A percentile compares a stretch with the other conserved stretches of the same genome.
Conservation (phyloP, 2,113 vertebrate species). For the Engraulis encrasicolus region DNA sequence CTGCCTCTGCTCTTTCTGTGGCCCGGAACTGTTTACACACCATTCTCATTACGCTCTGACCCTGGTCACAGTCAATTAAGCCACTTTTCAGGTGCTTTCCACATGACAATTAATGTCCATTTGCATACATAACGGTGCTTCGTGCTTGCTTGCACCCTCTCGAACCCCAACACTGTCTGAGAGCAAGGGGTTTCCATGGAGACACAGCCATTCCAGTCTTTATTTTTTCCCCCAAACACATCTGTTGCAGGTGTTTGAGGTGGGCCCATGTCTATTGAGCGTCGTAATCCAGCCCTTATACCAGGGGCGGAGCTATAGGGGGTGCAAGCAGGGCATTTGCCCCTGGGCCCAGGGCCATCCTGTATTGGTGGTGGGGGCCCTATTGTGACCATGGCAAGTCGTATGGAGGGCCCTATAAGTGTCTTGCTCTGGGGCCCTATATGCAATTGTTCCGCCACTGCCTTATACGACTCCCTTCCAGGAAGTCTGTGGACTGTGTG, state of each 20-base stretch:
- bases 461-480: neutral
- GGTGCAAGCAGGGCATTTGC: too few relatives aligned
- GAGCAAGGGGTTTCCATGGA: conserved; percentile 52
- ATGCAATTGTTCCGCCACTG: too few relatives aligned
- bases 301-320: too few relatives aligned
- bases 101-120: conserved; percentile 58
- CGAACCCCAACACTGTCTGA: conserved; percentile 38
- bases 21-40: conserved; percentile 24
- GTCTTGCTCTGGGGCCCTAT: too few relatives aligned
- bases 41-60: conserved; percentile 28
- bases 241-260: conserved; percentile 30
- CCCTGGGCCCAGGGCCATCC: too few relatives aligned
- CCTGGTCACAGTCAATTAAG: conserved; percentile 38
- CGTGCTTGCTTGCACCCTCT: conserved; percentile 37
- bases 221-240: conserved; percentile 24
- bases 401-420: too few relatives aligned
- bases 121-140: conserved; percentile 48
- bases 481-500: neutral
- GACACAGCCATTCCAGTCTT: conserved; percentile 34
- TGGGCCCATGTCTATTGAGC: neutral
- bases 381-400: too few relatives aligned
- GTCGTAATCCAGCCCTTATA: neutral
- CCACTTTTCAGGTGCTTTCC: conserved; percentile 42
- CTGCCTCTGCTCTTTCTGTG: neutral
- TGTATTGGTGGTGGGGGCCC: too few relatives aligned